Conservation (phyloP, 2,888 invertebrate species). For the Anodontia alba region DNA sequence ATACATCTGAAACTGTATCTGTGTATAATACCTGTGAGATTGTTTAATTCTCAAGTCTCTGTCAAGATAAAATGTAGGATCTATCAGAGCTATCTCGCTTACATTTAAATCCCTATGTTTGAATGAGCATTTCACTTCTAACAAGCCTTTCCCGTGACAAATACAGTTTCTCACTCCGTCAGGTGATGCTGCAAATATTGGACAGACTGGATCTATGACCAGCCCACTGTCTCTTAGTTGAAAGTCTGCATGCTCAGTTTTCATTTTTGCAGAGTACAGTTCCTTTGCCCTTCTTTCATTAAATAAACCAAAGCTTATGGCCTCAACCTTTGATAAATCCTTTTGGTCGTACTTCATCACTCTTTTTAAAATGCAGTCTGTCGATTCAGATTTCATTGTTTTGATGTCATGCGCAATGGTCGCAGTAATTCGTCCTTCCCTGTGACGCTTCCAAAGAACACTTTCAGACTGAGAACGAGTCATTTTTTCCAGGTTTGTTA, state of each 20-base stretch:
- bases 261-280: too few relatives aligned
- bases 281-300: too few relatives aligned
- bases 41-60: constrained; percentile 21
- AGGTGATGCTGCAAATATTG: not conserved
- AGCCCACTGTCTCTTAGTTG: not conserved
- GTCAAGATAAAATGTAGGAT: constrained; percentile 28
- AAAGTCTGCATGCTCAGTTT: not conserved
- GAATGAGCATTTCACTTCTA: constrained; percentile 18
- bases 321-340: too few relatives aligned
- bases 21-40: constrained; percentile 33
- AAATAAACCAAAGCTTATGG: too few relatives aligned
- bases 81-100: not conserved
- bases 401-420: too few relatives aligned
- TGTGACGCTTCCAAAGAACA: too few relatives aligned
- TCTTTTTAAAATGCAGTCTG: too few relatives aligned
- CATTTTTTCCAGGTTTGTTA: too few relatives aligned
- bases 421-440: too few relatives aligned
- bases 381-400: too few relatives aligned
- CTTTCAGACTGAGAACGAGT: too few relatives aligned
- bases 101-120: not conserved
- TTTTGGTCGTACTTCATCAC: too few relatives aligned
- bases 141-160: constrained; percentile 16
- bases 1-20: constrained; percentile 36
- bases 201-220: not conserved
- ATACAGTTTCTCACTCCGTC: constrained; percentile 2